A percentile compares a stretch with the other conserved stretches of the same genome.
Conservation (phyloP, 2,888 invertebrate genomes). For the Geophilus truncorum region DNA sequence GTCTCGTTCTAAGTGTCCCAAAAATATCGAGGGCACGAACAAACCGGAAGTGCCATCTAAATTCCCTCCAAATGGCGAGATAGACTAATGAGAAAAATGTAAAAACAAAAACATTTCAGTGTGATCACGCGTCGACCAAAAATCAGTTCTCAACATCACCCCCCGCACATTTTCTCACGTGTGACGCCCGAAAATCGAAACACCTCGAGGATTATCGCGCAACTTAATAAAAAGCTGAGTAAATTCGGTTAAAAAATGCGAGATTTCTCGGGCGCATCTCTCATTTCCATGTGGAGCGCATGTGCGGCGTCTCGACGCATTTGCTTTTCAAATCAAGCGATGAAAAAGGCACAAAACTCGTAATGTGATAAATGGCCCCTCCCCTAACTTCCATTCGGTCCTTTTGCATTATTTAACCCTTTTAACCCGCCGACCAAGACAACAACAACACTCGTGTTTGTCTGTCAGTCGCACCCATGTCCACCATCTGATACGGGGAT, state of each 20-base stretch:
- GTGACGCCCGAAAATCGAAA: neutral
- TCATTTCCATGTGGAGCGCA: constrained; percentile 21
- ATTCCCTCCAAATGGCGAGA: no score
- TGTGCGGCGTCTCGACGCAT: neutral
- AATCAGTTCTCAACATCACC: no score
- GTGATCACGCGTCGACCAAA: no score
- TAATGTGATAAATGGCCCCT: constrained; percentile 20
- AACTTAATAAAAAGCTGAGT: neutral
- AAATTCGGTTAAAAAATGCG: constrained; percentile 27
- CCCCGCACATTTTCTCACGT: neutral
- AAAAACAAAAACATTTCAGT: no score
- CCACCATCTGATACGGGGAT: neutral
- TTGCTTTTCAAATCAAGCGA: constrained; percentile 17
- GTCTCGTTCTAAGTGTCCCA: no score
- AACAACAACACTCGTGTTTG: no score
- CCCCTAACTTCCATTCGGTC: no score
- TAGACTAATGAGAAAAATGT: no score
- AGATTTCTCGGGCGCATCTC: neutral
- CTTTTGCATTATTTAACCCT: neutral
- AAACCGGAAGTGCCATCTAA: no score
- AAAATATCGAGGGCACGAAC: no score
- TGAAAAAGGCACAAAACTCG: neutral
- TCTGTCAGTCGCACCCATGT: neutral
- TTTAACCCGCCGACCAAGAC: no score
- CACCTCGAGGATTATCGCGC: constrained; percentile 18